Percentiles rank a stretch among this genome's conserved stretches.
These are phyloP conservation scores for Camponotus floridanus DNA, from an alignment of 1,140 invertebrate genomes.

Conservation along the genomic window DNA sequence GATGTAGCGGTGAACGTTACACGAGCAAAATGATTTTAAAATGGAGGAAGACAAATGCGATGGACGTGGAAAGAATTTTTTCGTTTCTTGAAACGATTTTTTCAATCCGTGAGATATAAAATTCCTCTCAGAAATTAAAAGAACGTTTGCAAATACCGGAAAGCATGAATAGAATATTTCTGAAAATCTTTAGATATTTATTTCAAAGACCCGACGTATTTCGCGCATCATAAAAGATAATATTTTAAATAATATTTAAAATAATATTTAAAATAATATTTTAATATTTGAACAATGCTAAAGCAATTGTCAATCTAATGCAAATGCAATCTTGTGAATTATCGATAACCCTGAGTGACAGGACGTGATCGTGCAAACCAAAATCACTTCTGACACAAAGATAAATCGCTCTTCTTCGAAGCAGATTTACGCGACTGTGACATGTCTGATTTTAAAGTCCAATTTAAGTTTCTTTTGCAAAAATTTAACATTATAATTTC, in stretches of 20 bases:
- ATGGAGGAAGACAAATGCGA: background rate
- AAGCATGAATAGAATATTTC: background rate
- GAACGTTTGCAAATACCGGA: background rate
- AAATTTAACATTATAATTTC: background rate
- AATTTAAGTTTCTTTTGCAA: background rate
- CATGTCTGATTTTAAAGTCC: background rate
- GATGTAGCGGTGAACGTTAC: background rate
- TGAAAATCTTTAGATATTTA: background rate
- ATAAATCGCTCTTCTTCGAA: background rate
- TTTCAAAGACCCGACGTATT: too few species aligned
- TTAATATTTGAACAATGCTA: too few species aligned
- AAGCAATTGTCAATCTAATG: background rate
- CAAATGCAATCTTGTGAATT: background rate
- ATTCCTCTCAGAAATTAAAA: background rate
- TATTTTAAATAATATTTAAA: too few species aligned
- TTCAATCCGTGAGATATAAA: conserved; percentile 4
- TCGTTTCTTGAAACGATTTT: background rate
- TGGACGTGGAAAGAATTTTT: background rate
- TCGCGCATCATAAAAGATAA: too few species aligned
- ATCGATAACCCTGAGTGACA: background rate
- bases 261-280: too few species aligned
- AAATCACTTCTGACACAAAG: background rate
- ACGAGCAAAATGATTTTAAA: conserved; percentile 7
- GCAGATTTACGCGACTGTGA: background rate
- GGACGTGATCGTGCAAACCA: background rate